These are phyloP conservation scores for Aix galericulata DNA, from an alignment of 2,113 vertebrate genomes.

Conservation along the genomic window DNA sequence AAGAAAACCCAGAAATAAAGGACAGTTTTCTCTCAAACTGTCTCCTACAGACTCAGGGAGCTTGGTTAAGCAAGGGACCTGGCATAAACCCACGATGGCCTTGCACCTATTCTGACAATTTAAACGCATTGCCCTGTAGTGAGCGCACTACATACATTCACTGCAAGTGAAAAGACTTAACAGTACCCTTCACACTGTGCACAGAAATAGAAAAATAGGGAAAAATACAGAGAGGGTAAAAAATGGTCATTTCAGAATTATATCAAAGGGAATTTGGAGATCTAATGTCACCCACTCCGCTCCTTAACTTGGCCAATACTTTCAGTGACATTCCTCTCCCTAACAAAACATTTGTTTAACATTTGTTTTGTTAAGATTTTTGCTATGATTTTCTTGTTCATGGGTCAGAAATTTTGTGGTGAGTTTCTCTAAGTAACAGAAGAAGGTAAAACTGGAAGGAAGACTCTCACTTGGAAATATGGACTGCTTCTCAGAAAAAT, in stretches of 20 bases:
- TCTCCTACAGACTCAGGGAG: neutral
- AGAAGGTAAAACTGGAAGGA: neutral
- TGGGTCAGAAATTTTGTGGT: neutral
- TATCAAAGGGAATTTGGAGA: neutral
- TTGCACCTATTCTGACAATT: neutral
- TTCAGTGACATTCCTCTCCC: neutral
- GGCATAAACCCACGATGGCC: neutral
- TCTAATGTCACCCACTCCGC: neutral
- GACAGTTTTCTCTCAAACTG: neutral
- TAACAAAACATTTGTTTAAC: neutral
- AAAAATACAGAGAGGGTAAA: neutral
- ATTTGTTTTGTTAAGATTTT: neutral
- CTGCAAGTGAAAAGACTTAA: neutral
- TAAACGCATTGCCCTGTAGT: neutral
- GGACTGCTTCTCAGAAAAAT: neutral
- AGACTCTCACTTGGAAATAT: neutral
- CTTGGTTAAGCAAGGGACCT: neutral
- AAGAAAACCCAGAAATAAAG: neutral
- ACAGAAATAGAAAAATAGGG: rapidly evolving
- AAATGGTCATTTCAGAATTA: neutral
- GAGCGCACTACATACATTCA: too few relatives aligned
- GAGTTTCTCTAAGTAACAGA: neutral
- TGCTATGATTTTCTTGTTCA: neutral
- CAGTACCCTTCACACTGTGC: neutral
- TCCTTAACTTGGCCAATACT: neutral